A percentile compares a stretch with the other conserved stretches of the same genome.
These are phyloP conservation scores for Lycaena phlaeas DNA, from an alignment of 2,888 invertebrate species.

Conservation along the genomic window DNA sequence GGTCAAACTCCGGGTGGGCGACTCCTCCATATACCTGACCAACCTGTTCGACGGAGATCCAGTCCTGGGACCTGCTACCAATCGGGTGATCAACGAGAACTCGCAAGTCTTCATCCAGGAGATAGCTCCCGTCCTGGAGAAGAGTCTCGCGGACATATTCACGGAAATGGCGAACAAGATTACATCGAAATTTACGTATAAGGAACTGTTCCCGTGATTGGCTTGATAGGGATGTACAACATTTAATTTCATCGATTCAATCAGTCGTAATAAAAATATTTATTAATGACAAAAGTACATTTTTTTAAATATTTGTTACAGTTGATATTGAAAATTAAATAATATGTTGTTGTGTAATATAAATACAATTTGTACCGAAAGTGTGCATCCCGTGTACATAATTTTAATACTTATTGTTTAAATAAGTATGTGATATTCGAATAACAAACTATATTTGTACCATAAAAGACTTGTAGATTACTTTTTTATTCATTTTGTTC, in stretches of 20 bases:
- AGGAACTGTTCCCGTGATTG: conserved; percentile 77
- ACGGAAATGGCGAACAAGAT: conserved; percentile 81
- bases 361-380: no score
- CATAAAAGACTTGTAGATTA: conserved; percentile 1
- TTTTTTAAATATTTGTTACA: no score
- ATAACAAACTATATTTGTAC: conserved; percentile 3
- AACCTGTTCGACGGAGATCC: conserved; percentile 80
- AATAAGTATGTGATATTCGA: conserved; percentile 15
- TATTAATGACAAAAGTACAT: no score
- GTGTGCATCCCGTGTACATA: no score
- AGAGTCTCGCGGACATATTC: conserved; percentile 76
- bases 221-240: conserved; percentile 12
- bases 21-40: conserved; percentile 73
- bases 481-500: background rate
- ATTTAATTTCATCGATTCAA: no score
- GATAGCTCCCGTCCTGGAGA: conserved; percentile 77
- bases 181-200: conserved; percentile 77
- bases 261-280: no score
- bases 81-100: conserved; percentile 78
- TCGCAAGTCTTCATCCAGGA: conserved; percentile 78
- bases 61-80: conserved; percentile 76
- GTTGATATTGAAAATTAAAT: no score
- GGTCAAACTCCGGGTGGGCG: conserved; percentile 73
- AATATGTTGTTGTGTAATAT: no score
- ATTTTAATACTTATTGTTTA: no score